phyloP scores from a whole-genome alignment of 2,797 vertebrate species.

The Odontamblyopus rebecca region DNA sequence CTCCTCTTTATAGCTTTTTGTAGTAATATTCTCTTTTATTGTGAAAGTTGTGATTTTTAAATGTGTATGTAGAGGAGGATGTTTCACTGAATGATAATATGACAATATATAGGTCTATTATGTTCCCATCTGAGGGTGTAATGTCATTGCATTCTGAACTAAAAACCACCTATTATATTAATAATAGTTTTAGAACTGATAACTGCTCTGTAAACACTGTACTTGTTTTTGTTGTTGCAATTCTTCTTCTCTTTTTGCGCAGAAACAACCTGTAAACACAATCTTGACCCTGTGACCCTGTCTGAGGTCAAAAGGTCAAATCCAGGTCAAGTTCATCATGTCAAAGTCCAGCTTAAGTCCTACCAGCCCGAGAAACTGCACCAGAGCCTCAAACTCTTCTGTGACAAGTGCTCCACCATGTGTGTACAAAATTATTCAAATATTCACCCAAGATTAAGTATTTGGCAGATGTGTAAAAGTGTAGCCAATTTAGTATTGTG shows the following conservation, averaged over 20 bases:
- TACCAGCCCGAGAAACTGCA: constrained; percentile 83
- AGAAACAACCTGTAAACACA: constrained; percentile 66
- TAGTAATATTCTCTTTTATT: background rate
- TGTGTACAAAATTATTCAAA: constrained; percentile 42
- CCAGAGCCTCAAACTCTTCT: constrained; percentile 90
- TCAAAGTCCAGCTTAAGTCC: constrained; percentile 82
- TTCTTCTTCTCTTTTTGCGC: background rate
- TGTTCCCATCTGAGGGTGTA: background rate
- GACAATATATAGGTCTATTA: too few relatives aligned
- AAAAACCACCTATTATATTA: too few relatives aligned
- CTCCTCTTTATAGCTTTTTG: too few relatives aligned
- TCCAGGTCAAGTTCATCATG: constrained; percentile 76
- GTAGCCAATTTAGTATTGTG: too few relatives aligned
- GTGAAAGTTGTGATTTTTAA: background rate
- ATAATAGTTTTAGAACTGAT: background rate
- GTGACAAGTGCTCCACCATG: constrained; percentile 85
- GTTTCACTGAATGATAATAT: too few relatives aligned
- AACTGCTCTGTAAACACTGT: background rate
- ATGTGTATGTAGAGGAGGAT: background rate
- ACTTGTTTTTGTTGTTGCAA: background rate
- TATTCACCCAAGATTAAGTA: too few relatives aligned
- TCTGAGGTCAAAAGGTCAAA: constrained; percentile 71
- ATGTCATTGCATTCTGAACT: background rate
- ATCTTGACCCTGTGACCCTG: constrained; percentile 52
- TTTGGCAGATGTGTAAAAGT: too few relatives aligned